phyloP scores from a whole-genome alignment of 2,113 vertebrate genomes.

The Ascaphus truei region DNA sequence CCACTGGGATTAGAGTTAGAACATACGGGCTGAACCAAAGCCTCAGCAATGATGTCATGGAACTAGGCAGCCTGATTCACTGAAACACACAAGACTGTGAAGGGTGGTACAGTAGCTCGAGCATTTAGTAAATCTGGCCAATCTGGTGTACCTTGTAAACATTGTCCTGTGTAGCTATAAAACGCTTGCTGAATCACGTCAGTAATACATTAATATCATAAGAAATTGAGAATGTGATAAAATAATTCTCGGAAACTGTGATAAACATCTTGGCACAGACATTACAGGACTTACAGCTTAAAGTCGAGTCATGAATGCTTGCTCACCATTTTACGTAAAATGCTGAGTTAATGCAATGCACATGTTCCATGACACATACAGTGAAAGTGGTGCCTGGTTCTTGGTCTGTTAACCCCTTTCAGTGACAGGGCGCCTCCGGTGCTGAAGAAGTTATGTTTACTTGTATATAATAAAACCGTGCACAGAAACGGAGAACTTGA shows the following conservation, averaged over 20 bases:
- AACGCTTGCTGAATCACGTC: neutral
- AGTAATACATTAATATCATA: neutral
- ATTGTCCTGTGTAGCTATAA: neutral
- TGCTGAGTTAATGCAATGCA: constrained; percentile 23
- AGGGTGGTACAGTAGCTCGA: neutral
- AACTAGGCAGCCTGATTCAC: no score
- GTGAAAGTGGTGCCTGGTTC: neutral
- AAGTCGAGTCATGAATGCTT: constrained; percentile 28
- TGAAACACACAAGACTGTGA: neutral
- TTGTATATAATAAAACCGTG: neutral
- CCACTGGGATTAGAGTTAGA: no score
- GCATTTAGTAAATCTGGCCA: neutral
- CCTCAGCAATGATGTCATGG: no score
- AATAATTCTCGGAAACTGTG: constrained; percentile 27
- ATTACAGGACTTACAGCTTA: neutral
- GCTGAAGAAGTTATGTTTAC: no score
- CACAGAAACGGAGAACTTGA: neutral
- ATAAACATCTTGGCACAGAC: constrained; percentile 29
- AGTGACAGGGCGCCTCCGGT: neutral
- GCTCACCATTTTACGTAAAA: constrained; percentile 22
- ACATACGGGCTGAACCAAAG: no score
- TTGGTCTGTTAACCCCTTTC: constrained; percentile 4
- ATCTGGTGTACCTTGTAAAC: neutral
- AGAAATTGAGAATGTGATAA: constrained; percentile 26
- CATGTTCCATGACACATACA: constrained; percentile 28